A percentile compares a stretch with the other conserved stretches of the same genome.
Conservation (phyloP, 2,113 vertebrate genomes). For the Eurystomus gularis region DNA sequence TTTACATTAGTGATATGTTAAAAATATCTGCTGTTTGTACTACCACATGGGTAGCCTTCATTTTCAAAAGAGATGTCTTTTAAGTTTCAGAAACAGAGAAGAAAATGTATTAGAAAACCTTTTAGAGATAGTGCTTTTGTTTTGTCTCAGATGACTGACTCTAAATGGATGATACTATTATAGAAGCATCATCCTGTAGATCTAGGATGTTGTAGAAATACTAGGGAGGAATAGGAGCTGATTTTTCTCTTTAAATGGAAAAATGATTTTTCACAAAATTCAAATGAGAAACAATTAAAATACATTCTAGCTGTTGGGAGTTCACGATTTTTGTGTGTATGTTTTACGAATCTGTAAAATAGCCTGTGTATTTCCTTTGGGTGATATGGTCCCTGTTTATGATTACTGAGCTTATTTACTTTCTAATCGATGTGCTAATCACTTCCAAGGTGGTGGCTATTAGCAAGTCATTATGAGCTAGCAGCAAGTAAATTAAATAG, state of each 20-base stretch:
- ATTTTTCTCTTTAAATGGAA: neutral
- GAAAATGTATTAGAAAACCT: neutral
- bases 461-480: neutral
- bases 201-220: neutral
- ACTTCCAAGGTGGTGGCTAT: neutral
- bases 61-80: neutral
- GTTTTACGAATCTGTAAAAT: neutral
- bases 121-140: neutral
- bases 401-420: slow-evolving; percentile 8
- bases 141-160: neutral
- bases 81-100: neutral
- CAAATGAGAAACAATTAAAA: neutral
- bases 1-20: neutral
- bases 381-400: neutral
- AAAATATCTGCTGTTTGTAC: neutral
- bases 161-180: neutral
- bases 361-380: neutral
- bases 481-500: neutral
- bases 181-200: neutral
- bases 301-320: neutral
- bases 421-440: neutral
- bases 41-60: neutral
- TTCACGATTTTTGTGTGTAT: neutral
- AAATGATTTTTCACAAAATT: neutral
- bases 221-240: neutral